Conservation (phyloP, 35 echinoderm and acorn worm genomes). For the Ophioderma brevispina region DNA sequence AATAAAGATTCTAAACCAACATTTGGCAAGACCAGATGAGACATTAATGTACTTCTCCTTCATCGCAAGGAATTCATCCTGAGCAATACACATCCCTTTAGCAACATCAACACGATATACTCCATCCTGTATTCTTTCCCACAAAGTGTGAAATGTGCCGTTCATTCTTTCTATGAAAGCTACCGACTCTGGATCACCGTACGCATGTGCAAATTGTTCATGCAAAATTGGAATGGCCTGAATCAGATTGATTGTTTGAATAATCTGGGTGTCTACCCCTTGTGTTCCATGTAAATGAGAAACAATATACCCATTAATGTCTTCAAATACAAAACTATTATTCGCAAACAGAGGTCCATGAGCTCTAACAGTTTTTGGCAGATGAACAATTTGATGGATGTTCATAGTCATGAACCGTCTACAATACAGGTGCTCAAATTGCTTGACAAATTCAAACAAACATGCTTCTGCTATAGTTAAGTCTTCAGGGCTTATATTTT, state of each 20-base stretch:
- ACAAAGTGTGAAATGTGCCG: constrained; percentile 18
- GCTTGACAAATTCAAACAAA: constrained; percentile 22
- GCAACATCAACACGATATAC: constrained; percentile 26
- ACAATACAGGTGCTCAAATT: constrained; percentile 35
- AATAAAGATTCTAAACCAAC: constrained; percentile 13
- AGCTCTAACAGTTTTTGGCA: constrained; percentile 22
- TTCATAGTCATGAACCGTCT: too few species aligned
- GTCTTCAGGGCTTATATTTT: constrained; percentile 20
- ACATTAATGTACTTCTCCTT: background rate
- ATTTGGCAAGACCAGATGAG: background rate
- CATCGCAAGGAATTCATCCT: background rate
- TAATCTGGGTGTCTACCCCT: constrained; percentile 41
- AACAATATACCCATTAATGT: constrained; percentile 58
- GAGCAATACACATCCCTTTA: background rate
- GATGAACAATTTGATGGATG: constrained; percentile 58
- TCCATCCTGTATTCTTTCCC: constrained; percentile 19
- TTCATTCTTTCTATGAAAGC: constrained; percentile 4
- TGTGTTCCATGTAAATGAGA: constrained; percentile 49
- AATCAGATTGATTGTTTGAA: constrained; percentile 22
- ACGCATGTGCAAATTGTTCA: constrained; percentile 20
- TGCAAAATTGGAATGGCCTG: constrained; percentile 11
- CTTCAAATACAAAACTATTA: constrained; percentile 58
- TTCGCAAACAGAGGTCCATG: constrained; percentile 56
- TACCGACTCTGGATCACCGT: background rate
- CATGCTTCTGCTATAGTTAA: constrained; percentile 39